Conservation (phyloP, 2,888 invertebrate genomes). For the Apodemia mormo region DNA sequence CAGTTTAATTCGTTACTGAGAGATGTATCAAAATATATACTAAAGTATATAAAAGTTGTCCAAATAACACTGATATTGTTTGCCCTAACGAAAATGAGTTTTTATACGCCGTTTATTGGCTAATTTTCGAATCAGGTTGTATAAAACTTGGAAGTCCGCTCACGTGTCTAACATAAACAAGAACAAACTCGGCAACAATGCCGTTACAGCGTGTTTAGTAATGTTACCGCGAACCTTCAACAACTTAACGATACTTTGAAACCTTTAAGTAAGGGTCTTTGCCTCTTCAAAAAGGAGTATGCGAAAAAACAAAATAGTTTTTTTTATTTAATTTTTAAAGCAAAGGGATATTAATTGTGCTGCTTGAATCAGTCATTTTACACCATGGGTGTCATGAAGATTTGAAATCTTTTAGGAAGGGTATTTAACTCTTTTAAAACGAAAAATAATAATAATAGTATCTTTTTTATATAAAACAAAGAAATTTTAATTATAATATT, state of each 20-base stretch:
- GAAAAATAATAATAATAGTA: too few relatives aligned
- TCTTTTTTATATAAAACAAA: too few relatives aligned
- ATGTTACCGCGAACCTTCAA: conserved; percentile 17
- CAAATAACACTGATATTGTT: neutral
- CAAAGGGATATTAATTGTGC: neutral
- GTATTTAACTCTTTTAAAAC: too few relatives aligned
- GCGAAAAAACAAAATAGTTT: neutral
- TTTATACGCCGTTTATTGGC: conserved; percentile 11
- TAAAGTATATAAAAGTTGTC: neutral
- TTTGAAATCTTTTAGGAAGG: too few relatives aligned
- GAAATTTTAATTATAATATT: too few relatives aligned
- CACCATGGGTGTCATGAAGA: too few relatives aligned
- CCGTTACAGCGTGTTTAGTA: conserved; percentile 16
- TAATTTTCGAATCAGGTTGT: conserved; percentile 16
- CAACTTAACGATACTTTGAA: conserved; percentile 19
- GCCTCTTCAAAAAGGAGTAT: neutral
- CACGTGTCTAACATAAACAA: conserved; percentile 26
- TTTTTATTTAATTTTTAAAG: neutral
- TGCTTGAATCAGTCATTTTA: neutral
- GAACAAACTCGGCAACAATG: conserved; percentile 17
- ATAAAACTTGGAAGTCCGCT: conserved; percentile 22
- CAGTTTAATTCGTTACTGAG: too few relatives aligned
- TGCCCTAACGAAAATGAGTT: neutral
- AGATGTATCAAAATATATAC: too few relatives aligned
- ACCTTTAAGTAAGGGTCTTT: conserved; percentile 18